Percentiles rank a stretch among this genome's conserved stretches.
Conservation (phyloP, 2,888 invertebrate genomes). For the Oscheius sp. region DNA sequence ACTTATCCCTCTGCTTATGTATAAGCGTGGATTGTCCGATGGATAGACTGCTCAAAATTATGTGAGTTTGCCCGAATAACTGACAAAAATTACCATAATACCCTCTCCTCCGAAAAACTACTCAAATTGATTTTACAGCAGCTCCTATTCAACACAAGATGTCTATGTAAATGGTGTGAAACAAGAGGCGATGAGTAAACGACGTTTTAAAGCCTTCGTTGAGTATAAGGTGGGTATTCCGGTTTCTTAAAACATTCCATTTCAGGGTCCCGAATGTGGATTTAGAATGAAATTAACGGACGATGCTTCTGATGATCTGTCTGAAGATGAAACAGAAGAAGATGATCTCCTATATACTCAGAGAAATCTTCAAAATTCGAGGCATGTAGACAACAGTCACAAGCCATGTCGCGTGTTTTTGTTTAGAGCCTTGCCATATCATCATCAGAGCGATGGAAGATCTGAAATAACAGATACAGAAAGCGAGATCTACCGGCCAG, state of each 20-base stretch:
- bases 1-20: too few relatives aligned
- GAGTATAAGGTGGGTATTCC: constrained; percentile 50
- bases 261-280: constrained; percentile 62
- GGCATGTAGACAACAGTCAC: not conserved
- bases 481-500: constrained; percentile 35
- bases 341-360: constrained; percentile 43
- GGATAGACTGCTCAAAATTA: too few relatives aligned
- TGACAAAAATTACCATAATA: constrained; percentile 17
- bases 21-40: too few relatives aligned
- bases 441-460: constrained; percentile 15
- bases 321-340: constrained; percentile 67
- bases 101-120: not conserved
- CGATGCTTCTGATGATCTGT: constrained; percentile 61
- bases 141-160: constrained; percentile 63
- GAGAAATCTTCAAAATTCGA: not conserved
- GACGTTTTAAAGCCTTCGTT: constrained; percentile 66
- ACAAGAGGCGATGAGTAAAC: constrained; percentile 54
- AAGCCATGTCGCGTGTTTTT: not conserved
- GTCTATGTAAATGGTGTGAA: constrained; percentile 67
- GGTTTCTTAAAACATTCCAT: not conserved
- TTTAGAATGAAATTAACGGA: constrained; percentile 67
- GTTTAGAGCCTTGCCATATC: not conserved
- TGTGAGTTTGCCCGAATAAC: too few relatives aligned
- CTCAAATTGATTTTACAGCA: constrained; percentile 49
- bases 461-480: constrained; percentile 48